These are phyloP conservation scores for Plectus sambesii DNA, from an alignment of 1,140 invertebrate species.

Conservation along the genomic window DNA sequence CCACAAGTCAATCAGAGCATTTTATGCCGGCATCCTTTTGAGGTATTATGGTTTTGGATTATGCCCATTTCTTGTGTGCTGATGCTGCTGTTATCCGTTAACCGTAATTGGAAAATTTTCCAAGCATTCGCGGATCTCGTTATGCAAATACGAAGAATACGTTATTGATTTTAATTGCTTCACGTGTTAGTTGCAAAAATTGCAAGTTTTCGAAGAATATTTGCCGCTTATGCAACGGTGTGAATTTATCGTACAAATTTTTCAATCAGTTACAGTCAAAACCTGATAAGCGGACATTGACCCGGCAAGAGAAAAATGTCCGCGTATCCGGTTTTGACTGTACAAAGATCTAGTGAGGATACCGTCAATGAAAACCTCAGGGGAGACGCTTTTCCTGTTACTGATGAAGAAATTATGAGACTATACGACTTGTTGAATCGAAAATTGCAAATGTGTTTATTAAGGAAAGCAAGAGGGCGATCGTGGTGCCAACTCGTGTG, in stretches of 20 bases:
- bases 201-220: no score
- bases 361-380: no score
- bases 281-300: no score
- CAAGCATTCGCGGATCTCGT: no score
- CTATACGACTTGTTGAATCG: neutral
- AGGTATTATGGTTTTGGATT: slow-evolving; percentile 48
- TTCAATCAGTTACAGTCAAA: neutral
- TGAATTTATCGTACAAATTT: neutral
- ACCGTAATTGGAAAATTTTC: neutral
- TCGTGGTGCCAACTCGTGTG: slow-evolving; percentile 34
- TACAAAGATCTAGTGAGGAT: neutral
- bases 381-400: no score
- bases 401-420: slow-evolving; percentile 53
- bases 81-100: slow-evolving; percentile 63
- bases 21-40: slow-evolving; percentile 88
- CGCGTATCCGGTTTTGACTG: no score
- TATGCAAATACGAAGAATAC: no score
- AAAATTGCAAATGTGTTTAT: slow-evolving; percentile 59
- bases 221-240: neutral
- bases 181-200: neutral
- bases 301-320: no score
- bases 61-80: slow-evolving; percentile 18
- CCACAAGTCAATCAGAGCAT: slow-evolving; percentile 69
- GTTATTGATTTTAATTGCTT: no score
- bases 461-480: slow-evolving; percentile 60